A percentile compares a stretch with the other conserved stretches of the same genome.
Evolutionary conservation across 2,888 invertebrate genomes (phyloP).

Genomic region (Caenorhabditis imperialis): DNA sequence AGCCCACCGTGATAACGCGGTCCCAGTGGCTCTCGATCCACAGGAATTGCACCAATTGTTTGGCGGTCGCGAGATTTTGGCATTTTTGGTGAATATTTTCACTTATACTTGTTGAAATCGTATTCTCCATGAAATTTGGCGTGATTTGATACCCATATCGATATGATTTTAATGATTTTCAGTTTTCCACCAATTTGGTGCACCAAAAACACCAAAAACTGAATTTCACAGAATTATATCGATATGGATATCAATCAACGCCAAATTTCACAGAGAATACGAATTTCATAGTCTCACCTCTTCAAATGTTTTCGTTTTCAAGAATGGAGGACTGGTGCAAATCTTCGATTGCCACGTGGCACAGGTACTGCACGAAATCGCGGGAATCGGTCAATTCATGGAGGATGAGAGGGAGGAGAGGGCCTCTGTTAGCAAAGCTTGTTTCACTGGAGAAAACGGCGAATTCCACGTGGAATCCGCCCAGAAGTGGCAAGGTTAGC

Average conservation of each 20-base stretch:
- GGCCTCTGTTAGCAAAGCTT: slow-evolving; percentile 17
- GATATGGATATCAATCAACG: too few species aligned
- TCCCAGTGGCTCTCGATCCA: slow-evolving; percentile 6
- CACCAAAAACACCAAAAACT: too few species aligned
- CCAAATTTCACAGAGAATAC: too few species aligned
- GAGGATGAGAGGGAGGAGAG: slow-evolving; percentile 39
- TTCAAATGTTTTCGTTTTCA: slow-evolving; percentile 12
- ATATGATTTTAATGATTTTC: too few species aligned
- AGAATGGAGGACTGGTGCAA: slow-evolving; percentile 44
- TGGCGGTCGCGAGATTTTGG: slow-evolving; percentile 9
- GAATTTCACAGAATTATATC: too few species aligned
- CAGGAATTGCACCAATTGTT: slow-evolving; percentile 20
- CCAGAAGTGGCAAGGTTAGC: slow-evolving; percentile 11
- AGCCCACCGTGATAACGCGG: neutral
- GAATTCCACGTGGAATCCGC: neutral
- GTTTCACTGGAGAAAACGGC: slow-evolving; percentile 6
- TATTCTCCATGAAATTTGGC: too few species aligned
- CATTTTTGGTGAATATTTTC: slow-evolving; percentile 26
- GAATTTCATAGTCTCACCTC: too few species aligned
- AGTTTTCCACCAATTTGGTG: too few species aligned
- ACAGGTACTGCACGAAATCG: slow-evolving; percentile 23
- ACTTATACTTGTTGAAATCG: too few species aligned
- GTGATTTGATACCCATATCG: too few species aligned
- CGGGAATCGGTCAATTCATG: slow-evolving; percentile 43
- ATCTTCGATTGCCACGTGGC: slow-evolving; percentile 22